These are phyloP conservation scores for Sylvietta virens DNA, from an alignment of 2,113 vertebrate genomes.

Conservation along the genomic window DNA sequence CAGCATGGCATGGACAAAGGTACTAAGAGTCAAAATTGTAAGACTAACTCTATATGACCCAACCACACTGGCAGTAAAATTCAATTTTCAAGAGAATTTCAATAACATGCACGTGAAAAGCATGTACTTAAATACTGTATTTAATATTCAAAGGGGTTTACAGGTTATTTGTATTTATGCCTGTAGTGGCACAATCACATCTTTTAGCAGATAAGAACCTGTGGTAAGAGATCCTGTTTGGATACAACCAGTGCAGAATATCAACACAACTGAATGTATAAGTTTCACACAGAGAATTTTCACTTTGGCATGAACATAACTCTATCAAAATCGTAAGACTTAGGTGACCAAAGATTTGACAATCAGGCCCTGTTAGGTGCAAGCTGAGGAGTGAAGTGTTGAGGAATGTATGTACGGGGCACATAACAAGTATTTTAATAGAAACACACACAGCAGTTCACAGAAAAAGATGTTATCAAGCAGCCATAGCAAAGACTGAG, in stretches of 20 bases:
- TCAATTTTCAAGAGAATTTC: not conserved
- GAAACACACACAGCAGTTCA: not conserved
- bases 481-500: not conserved
- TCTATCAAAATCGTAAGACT: not conserved
- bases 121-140: not conserved
- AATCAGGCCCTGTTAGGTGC: not conserved
- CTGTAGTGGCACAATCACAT: not conserved
- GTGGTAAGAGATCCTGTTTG: not conserved
- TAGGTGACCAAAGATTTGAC: not conserved
- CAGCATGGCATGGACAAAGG: not conserved
- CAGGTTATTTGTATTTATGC: not conserved
- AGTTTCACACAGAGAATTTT: not conserved
- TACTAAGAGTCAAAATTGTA: not conserved
- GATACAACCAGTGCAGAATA: not conserved
- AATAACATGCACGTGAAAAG: not conserved
- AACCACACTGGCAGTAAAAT: not conserved
- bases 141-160: not conserved
- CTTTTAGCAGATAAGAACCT: not conserved
- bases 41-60: not conserved
- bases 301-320: not conserved
- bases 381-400: not conserved
- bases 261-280: fast-evolving
- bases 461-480: not conserved
- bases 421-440: not conserved
- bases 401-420: not conserved